Evolutionary conservation across 2,113 vertebrate genomes (phyloP).

Genomic region (Periophthalmus modestus): DNA sequence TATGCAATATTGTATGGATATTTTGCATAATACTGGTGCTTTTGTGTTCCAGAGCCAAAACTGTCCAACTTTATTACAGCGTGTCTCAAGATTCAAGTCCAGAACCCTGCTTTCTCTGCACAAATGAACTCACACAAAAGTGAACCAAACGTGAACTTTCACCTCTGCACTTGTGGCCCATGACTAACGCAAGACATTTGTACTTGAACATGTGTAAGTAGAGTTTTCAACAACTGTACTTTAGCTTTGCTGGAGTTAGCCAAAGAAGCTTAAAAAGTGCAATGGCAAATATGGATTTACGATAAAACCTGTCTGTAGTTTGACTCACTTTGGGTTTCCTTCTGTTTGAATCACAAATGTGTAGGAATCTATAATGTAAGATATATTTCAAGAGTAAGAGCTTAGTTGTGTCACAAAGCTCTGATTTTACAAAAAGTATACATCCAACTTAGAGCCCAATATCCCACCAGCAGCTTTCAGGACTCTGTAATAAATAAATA

Average conservation of each 20-base stretch:
- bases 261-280: no score
- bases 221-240: background rate
- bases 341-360: no score
- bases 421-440: no score
- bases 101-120: slow-evolving; percentile 20
- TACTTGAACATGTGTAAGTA: background rate
- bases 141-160: slow-evolving; percentile 27
- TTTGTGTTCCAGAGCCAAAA: slow-evolving; percentile 42
- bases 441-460: no score
- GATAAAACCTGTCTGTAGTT: no score
- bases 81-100: slow-evolving; percentile 25
- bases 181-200: slow-evolving; percentile 12
- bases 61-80: slow-evolving; percentile 43
- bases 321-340: no score
- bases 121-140: slow-evolving; percentile 11
- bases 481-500: no score
- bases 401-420: no score
- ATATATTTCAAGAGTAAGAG: no score
- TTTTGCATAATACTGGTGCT: slow-evolving; percentile 32
- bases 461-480: no score
- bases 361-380: no score
- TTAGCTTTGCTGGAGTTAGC: background rate
- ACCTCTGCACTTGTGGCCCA: slow-evolving; percentile 23
- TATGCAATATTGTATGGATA: slow-evolving; percentile 40
- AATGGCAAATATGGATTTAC: no score